Evolutionary conservation across 1,140 invertebrate species (phyloP), one percentile per base, ranked within the genome.

Genomic region (Pinna nobilis): DNA sequence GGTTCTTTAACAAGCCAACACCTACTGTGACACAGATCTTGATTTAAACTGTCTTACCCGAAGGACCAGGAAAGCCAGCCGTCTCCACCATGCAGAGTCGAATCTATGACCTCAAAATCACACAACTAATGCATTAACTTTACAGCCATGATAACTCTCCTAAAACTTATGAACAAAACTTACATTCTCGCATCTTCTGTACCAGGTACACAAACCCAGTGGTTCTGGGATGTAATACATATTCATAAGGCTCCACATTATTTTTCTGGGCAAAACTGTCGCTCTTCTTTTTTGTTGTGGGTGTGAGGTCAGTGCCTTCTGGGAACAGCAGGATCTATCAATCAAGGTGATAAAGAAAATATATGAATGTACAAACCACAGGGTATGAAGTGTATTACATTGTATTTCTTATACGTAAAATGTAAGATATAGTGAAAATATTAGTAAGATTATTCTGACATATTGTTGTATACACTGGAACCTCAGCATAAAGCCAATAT

Each of bases 251-350:
- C 86, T 92, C 81, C 28, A 96, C 86, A 73, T 92, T 91, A 82
- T 94, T 92, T 76, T 93, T 92, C 11, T 89, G 85, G 0, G 95
- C 95, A 89, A 92, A 97, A 53, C 90, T 90, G 79, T 95, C 91
- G 72, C 95, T 96, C 63, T 92, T 93, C 39, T 87, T 88, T 75
- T 93, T 93, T 61, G 94, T 95, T 33, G 89, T 90, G n/a, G 89
- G 88, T 23, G 94, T 95, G 30, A 96, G 89, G 87, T 97, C 95
- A 0, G 95, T 97, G 3, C 96, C 96, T 89, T 97, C 96, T 0
- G 95, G 95, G 84, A 97, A 97, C 68, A 97, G 90, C 18, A 97
- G 89, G 32, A 97, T 83, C 88, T 91, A 75, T 68, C 9, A 59
- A 30, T 5, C 28, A 33, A 32, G 18, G 9, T 86, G 83, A 80